These are phyloP conservation scores for Agrilus planipennis DNA, from an alignment of 1,140 invertebrate genomes.

Conservation along the genomic window DNA sequence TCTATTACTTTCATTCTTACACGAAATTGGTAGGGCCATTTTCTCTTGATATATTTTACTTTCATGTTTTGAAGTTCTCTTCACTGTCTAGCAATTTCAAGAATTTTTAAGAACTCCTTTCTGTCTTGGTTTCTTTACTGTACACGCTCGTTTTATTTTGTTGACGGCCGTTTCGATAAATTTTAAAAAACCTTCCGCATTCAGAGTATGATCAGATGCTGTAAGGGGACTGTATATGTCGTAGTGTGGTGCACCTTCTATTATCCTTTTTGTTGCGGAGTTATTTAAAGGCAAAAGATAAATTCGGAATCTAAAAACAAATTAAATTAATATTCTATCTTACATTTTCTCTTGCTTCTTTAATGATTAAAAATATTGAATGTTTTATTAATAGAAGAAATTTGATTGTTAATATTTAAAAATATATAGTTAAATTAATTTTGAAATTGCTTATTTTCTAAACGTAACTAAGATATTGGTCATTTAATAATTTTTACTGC, in stretches of 20 bases:
- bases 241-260: constrained; percentile 56
- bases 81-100: no score
- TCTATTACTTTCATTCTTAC: no score
- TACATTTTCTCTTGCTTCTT: no score
- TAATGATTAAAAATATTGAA: no score
- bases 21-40: no score
- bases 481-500: no score
- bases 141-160: constrained; percentile 65
- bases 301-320: constrained; percentile 53
- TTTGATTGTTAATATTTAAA: no score
- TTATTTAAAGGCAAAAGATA: constrained; percentile 71
- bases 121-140: constrained; percentile 48
- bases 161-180: constrained; percentile 84
- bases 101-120: no score
- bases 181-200: constrained; percentile 66
- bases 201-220: constrained; percentile 48
- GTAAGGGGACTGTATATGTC: constrained; percentile 63
- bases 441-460: neutral
- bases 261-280: constrained; percentile 56
- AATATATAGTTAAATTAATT: neutral
- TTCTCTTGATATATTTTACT: no score
- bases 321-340: constrained; percentile 2
- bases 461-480: no score
- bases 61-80: no score
- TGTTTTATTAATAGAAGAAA: no score